A percentile compares a stretch with the other conserved stretches of the same genome.
Conservation (phyloP, 2,888 invertebrate species). For the Subacronicta megacephala region DNA sequence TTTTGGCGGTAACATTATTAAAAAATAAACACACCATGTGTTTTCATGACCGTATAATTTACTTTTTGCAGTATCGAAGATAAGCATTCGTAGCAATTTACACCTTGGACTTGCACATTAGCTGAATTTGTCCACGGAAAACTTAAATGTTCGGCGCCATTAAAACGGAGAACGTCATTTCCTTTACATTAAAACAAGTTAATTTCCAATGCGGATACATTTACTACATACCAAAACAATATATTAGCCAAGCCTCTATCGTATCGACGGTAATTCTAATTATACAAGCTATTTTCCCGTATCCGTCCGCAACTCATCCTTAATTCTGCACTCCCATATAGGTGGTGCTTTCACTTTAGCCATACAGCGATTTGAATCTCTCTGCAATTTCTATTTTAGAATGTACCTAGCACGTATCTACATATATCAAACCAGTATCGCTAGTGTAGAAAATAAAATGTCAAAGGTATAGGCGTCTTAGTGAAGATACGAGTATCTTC, state of each 20-base stretch:
- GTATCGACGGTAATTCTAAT: constrained; percentile 53
- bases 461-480: constrained; percentile 45
- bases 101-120: constrained; percentile 35
- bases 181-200: not conserved
- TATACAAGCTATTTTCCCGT: constrained; percentile 57
- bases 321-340: constrained; percentile 59
- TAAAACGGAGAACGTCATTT: not conserved
- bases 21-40: constrained; percentile 18
- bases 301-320: constrained; percentile 63
- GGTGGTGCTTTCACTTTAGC: constrained; percentile 66
- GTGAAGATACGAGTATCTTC: not conserved
- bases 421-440: constrained; percentile 46
- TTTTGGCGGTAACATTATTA: constrained; percentile 29
- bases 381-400: constrained; percentile 64
- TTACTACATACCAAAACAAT: constrained; percentile 17
- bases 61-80: constrained; percentile 11
- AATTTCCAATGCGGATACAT: constrained; percentile 22
- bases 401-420: constrained; percentile 47
- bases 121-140: not conserved
- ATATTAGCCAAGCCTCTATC: constrained; percentile 8
- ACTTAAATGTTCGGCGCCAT: not conserved
- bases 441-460: constrained; percentile 53
- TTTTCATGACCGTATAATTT: constrained; percentile 10
- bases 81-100: constrained; percentile 19
- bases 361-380: constrained; percentile 56